Evolutionary conservation across 2,888 invertebrate genomes (phyloP).

Genomic region (Ochropacha duplaris): DNA sequence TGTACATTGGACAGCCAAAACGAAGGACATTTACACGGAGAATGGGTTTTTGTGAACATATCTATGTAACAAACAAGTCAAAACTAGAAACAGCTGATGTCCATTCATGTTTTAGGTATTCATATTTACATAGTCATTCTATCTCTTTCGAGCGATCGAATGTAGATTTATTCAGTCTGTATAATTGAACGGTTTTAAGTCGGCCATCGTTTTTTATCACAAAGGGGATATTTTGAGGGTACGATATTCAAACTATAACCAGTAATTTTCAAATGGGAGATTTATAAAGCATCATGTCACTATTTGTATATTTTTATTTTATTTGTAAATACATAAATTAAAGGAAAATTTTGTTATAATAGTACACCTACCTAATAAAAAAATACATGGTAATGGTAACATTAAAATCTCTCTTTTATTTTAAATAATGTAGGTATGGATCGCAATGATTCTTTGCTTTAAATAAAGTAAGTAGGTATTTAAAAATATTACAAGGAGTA

Average conservation of each 20-base stretch:
- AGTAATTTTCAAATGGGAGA: not conserved
- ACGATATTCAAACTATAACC: not conserved
- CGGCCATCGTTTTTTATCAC: not conserved
- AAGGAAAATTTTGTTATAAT: too few species aligned
- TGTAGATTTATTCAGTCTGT: not conserved
- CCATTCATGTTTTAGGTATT: constrained; percentile 40
- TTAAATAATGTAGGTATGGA: too few species aligned
- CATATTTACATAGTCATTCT: constrained; percentile 31
- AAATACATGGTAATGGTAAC: too few species aligned
- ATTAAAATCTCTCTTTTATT: too few species aligned
- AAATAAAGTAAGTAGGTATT: too few species aligned
- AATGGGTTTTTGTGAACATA: constrained; percentile 29
- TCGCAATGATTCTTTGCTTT: too few species aligned
- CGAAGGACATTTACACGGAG: constrained; percentile 51
- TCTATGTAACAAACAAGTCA: too few species aligned
- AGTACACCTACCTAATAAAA: too few species aligned
- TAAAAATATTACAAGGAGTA: not conserved
- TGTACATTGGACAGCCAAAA: constrained; percentile 49
- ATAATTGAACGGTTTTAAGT: not conserved
- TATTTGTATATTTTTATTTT: too few species aligned
- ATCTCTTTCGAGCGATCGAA: constrained; percentile 12
- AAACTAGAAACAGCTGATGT: constrained; percentile 41
- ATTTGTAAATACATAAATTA: too few species aligned
- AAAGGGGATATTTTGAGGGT: not conserved
- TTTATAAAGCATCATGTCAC: too few species aligned